A percentile compares a stretch with the other conserved stretches of the same genome.
These are phyloP conservation scores for Mormyrus iriodes DNA, from an alignment of 2,113 vertebrate species.

Conservation along the genomic window DNA sequence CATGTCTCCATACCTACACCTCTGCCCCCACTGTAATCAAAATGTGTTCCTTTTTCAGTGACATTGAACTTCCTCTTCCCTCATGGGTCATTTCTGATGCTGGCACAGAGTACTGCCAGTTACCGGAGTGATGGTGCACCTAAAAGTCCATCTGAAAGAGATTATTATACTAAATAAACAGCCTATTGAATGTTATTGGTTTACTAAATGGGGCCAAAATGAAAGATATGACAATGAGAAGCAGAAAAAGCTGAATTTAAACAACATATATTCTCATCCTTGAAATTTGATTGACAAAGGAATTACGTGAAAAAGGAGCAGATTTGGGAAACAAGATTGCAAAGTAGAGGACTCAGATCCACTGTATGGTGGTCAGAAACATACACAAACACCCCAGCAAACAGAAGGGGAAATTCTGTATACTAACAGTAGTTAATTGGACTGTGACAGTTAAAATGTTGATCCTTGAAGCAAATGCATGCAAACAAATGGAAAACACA, in stretches of 20 bases:
- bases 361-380: neutral
- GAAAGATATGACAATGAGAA: neutral
- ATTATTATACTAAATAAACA: neutral
- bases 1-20: neutral
- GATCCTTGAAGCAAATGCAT: neutral
- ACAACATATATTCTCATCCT: neutral
- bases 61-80: conserved; percentile 71
- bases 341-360: neutral
- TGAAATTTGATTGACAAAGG: neutral
- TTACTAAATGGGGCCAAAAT: neutral
- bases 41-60: conserved; percentile 75
- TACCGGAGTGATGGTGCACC: conserved; percentile 74
- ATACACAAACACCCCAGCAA: neutral
- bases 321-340: neutral
- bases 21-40: conserved; percentile 58
- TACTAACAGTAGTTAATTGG: neutral
- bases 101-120: conserved; percentile 73
- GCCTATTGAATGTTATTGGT: neutral
- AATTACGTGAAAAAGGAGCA: neutral
- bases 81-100: conserved; percentile 60
- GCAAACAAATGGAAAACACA: neutral
- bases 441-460: neutral
- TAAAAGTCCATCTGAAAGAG: conserved; percentile 65
- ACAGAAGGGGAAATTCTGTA: neutral
- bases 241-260: neutral